phyloP scores from a whole-genome alignment of 2,113 vertebrate genomes.

The Semnornis frantzii region DNA sequence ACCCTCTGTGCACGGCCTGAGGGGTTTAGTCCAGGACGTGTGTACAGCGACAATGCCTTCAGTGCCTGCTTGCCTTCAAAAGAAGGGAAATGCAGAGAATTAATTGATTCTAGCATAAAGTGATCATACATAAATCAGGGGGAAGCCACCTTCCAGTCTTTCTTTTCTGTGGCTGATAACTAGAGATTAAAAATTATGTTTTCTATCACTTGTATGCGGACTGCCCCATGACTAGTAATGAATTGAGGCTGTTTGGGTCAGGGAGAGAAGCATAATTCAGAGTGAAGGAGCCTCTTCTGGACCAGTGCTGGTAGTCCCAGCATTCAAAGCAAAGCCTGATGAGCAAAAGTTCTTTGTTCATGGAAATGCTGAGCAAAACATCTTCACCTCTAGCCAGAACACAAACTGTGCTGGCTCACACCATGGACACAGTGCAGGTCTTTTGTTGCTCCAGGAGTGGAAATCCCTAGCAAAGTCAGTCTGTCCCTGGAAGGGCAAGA shows the following conservation, averaged over 20 bases:
- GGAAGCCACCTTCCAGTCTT: background rate
- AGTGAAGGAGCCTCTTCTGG: background rate
- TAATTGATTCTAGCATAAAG: background rate
- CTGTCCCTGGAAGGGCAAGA: background rate
- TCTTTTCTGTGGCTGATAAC: background rate
- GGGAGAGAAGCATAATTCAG: background rate
- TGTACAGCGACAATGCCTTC: background rate
- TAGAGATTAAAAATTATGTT: background rate
- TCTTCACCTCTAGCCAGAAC: background rate
- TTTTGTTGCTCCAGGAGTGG: background rate
- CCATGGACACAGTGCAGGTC: background rate
- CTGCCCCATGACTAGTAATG: background rate
- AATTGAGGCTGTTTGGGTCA: background rate
- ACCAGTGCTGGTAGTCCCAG: background rate
- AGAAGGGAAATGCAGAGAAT: background rate
- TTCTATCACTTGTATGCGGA: rapidly evolving
- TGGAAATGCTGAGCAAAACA: background rate
- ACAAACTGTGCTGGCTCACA: background rate
- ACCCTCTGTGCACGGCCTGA: background rate
- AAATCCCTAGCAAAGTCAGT: background rate
- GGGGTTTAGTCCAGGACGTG: background rate
- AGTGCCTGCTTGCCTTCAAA: background rate
- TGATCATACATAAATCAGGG: background rate
- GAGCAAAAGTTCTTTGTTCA: background rate
- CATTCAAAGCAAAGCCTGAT: background rate